phyloP scores from a whole-genome alignment of 2,113 vertebrate genomes.

The Halcyon senegalensis region DNA sequence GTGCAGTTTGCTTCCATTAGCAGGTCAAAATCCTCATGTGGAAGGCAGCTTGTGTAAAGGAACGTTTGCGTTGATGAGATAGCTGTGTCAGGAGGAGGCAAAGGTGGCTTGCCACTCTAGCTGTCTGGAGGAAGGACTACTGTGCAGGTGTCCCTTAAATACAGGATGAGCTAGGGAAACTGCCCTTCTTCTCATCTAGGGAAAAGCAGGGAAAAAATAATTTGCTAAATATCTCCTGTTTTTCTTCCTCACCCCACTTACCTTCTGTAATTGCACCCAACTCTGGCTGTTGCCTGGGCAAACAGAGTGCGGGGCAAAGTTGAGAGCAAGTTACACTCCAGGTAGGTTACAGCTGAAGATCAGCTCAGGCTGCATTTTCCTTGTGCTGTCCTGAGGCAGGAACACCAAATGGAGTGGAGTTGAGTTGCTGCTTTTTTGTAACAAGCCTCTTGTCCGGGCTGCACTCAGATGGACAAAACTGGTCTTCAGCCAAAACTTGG shows the following conservation, averaged over 20 bases:
- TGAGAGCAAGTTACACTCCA: background rate
- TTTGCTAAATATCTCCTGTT: background rate
- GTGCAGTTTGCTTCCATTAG: background rate
- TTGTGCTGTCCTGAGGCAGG: background rate
- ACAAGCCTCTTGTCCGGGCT: background rate
- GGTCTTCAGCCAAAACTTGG: background rate
- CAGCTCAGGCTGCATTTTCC: background rate
- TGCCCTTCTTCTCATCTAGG: background rate
- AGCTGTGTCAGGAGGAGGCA: background rate
- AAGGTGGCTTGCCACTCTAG: background rate
- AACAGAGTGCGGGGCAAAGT: accelerated
- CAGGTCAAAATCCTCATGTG: background rate
- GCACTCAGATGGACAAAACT: background rate
- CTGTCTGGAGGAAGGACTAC: background rate
- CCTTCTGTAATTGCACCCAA: background rate
- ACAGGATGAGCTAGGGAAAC: background rate
- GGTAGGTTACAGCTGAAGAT: background rate
- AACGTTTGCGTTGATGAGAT: background rate
- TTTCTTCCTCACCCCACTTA: background rate
- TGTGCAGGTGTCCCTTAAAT: background rate
- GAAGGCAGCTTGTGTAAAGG: background rate
- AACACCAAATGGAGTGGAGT: background rate
- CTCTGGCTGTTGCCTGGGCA: background rate
- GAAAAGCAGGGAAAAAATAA: background rate
- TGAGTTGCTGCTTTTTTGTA: background rate